Evolutionary conservation across 2,888 invertebrate species (phyloP).

Genomic region (Pristionchus maxplancki): DNA sequence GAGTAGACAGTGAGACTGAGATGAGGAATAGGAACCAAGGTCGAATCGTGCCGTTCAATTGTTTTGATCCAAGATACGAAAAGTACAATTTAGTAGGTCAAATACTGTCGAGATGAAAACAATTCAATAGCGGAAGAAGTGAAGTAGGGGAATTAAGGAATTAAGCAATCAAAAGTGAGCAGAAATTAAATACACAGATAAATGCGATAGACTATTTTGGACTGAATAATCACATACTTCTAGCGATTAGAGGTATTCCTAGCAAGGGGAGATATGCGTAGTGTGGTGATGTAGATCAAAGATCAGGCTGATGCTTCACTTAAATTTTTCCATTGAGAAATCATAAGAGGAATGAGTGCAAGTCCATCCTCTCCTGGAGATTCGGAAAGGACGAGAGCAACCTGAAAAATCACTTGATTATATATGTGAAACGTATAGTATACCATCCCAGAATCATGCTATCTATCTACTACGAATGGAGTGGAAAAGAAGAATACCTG

Average conservation of each 20-base stretch:
- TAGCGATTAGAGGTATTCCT: conserved; percentile 12
- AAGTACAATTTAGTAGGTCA: conserved; percentile 9
- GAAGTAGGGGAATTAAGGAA: neutral
- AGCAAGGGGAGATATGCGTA: neutral
- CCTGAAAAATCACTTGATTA: too few species aligned
- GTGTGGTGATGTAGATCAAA: neutral
- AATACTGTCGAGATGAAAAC: neutral
- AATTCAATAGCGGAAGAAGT: neutral
- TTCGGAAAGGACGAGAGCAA: conserved; percentile 34
- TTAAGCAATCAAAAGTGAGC: neutral
- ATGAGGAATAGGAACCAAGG: conserved; percentile 17
- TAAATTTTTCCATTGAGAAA: conserved; percentile 44
- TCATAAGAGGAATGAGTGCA: conserved; percentile 30
- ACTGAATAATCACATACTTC: neutral
- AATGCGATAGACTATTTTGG: neutral
- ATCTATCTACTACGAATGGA: neutral
- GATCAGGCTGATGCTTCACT: conserved; percentile 28
- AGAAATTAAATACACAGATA: neutral
- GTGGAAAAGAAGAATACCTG: conserved; percentile 8
- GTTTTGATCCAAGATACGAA: neutral
- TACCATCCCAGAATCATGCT: neutral
- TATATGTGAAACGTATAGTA: too few species aligned
- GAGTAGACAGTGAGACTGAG: conserved; percentile 5
- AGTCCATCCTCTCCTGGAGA: conserved; percentile 15
- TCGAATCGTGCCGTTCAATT: neutral